Conservation (phyloP, 2,113 vertebrate species). For the Menura novaehollandiae region DNA sequence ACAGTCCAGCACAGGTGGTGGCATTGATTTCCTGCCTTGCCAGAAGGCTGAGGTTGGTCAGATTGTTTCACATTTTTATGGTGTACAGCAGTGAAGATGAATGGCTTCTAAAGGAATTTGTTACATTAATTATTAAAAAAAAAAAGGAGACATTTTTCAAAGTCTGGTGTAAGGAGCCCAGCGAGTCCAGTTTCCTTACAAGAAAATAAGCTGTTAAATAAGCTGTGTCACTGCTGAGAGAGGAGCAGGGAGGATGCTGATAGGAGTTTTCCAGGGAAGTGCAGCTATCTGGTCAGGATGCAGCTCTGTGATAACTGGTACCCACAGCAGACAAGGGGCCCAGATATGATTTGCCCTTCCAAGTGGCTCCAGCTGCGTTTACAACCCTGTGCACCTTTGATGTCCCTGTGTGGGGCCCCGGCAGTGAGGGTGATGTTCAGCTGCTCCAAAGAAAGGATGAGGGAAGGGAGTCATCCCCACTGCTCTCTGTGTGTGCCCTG, state of each 20-base stretch:
- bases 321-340: neutral
- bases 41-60: neutral
- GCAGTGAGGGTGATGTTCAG: neutral
- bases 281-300: constrained; percentile 3
- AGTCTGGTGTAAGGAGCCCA: neutral
- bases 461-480: neutral
- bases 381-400: neutral
- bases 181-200: neutral
- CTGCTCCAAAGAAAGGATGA: neutral
- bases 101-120: neutral
- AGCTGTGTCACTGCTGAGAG: neutral
- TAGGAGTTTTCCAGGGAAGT: neutral
- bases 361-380: neutral
- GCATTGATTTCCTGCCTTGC: neutral
- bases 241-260: neutral
- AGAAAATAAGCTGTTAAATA: neutral
- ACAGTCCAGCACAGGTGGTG: neutral
- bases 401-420: neutral
- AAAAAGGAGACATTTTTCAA: constrained; percentile 18
- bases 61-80: neutral
- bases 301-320: neutral
- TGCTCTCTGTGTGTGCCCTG: neutral
- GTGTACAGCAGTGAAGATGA: neutral
- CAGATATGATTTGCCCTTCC: neutral
- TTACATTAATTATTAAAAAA: constrained; percentile 33